These are phyloP conservation scores for Myodes glareolus DNA, from an alignment of 2,113 vertebrate species.

Conservation along the genomic window DNA sequence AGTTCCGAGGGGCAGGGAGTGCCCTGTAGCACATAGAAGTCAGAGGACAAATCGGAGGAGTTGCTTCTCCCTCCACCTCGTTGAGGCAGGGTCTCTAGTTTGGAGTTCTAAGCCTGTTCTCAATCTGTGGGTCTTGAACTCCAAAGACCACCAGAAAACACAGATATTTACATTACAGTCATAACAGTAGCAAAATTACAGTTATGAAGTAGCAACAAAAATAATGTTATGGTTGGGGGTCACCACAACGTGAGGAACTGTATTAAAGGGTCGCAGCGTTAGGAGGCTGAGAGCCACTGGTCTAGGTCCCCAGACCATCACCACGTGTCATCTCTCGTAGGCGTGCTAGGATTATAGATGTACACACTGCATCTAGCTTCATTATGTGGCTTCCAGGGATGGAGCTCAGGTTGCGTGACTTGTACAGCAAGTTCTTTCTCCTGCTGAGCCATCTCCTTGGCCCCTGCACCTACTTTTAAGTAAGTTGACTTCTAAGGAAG, in stretches of 20 bases:
- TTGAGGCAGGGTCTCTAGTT: background rate
- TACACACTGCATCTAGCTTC: background rate
- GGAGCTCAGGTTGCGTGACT: background rate
- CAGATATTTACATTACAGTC: background rate
- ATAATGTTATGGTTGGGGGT: background rate
- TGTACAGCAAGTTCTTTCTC: background rate
- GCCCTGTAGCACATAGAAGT: background rate
- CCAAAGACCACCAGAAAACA: background rate
- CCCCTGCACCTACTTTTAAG: background rate
- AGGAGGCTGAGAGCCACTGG: background rate
- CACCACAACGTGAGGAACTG: background rate
- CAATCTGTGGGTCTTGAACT: background rate
- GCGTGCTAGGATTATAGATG: background rate
- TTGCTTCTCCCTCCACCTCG: background rate
- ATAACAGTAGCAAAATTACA: background rate
- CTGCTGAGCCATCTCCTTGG: background rate
- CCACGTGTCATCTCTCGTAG: background rate
- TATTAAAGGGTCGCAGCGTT: background rate
- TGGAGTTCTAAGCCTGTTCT: too few species aligned
- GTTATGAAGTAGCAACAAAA: background rate
- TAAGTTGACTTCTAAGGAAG: background rate
- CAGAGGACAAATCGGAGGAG: background rate
- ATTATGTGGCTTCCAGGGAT: background rate
- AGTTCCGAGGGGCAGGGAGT: background rate
- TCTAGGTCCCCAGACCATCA: background rate